Evolutionary conservation across 2,113 vertebrate species (phyloP).

Genomic region (Ciconia stormi): DNA sequence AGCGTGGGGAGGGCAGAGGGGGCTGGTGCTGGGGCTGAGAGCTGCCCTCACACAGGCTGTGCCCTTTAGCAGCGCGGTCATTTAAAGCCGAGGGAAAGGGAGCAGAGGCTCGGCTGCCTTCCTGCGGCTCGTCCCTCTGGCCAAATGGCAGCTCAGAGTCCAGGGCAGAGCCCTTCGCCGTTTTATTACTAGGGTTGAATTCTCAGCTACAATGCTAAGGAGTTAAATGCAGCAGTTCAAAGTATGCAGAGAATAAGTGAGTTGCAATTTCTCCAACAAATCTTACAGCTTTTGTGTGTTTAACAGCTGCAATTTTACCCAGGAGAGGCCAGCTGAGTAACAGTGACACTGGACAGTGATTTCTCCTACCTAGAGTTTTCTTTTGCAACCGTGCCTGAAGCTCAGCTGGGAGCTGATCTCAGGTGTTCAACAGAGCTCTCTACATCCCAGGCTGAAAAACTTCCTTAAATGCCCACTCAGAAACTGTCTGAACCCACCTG

Average conservation of each 20-base stretch:
- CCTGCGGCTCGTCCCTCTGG: not conserved
- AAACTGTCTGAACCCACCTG: not conserved
- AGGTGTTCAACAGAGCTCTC: not conserved
- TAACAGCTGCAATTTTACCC: not conserved
- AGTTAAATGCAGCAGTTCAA: not conserved
- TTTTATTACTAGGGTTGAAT: not conserved
- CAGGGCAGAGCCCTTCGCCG: not conserved
- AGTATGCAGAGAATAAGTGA: not conserved
- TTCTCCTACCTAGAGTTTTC: not conserved
- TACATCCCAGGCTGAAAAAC: not conserved
- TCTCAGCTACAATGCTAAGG: not conserved
- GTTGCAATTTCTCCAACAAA: not conserved
- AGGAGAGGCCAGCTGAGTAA: not conserved
- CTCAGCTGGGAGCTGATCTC: not conserved
- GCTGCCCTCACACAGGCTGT: fast-evolving
- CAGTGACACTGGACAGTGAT: not conserved
- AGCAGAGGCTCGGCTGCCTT: not conserved
- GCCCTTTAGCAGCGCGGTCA: not conserved
- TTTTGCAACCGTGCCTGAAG: fast-evolving
- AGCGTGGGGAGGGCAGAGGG: fast-evolving
- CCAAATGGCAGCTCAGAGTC: not conserved
- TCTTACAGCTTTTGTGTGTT: not conserved
- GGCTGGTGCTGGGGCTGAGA: not conserved
- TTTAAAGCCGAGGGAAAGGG: not conserved
- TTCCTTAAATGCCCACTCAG: not conserved